Evolutionary conservation across 1,140 invertebrate species (phyloP), one percentile per base, ranked within the genome.

Genomic region (Portunus trituberculatus): DNA sequence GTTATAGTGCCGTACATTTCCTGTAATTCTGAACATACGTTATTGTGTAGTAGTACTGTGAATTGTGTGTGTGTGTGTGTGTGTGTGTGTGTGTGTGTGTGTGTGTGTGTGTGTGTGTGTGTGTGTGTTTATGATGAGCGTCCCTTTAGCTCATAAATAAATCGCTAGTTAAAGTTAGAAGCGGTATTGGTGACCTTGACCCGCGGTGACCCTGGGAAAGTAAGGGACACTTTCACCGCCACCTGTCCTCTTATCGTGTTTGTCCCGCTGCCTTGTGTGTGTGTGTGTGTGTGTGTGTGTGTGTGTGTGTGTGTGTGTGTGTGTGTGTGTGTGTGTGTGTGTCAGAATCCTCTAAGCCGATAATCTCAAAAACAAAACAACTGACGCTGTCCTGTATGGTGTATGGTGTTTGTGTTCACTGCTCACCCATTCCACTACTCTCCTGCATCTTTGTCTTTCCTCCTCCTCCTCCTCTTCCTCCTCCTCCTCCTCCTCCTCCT

Each of bases 291-390:
- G 59, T 76, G 59, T 76, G 59, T 76, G 59, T 76, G 59, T 76
- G 59, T 76, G 59, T 76, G 59, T 76, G 59, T 76, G 59, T 76
- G 59, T 76, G 59, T 76, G 59, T 76, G 59, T 76, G 59, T 76
- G 59, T 76, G 67, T 76, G 67, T 76, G 67, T 76, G 67, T 76
- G 67, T 76, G 67, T 76, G 52, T 59, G 0, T 16, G 20, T 0
- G 4, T 2, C 67, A 76, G 20, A 76, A n/a, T 76, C 67, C 67
- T n/a, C 67, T 76, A 76, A 76, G 67, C 25, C 20, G 1, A 59
- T n/a, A 76, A 76, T 7, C 20, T 25, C 67, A 76, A 76, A 76
- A n/a, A 59, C 52, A n/a, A 76, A 76, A 76, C 20, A 76, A 16
- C 1, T 76, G 20, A 76, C 12, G 67, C n/a, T 76, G 67, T 76